Evolutionary conservation across 2,113 vertebrate species (phyloP).

Genomic region (Bambusicola thoracicus): DNA sequence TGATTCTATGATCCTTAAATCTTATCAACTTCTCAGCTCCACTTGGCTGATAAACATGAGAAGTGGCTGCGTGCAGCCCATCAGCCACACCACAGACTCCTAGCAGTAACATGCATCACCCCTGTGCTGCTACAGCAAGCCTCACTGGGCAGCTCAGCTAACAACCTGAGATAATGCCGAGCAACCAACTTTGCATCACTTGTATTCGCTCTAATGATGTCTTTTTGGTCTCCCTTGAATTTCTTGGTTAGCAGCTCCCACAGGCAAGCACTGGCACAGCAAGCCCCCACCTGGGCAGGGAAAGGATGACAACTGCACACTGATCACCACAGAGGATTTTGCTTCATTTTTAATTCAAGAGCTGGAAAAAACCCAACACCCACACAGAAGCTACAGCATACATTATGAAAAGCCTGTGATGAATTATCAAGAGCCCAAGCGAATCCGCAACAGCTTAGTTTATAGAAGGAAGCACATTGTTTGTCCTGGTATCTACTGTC

Average conservation of each 20-base stretch:
- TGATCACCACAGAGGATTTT: neutral
- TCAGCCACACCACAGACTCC: neutral
- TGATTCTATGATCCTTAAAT: neutral
- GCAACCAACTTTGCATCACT: neutral
- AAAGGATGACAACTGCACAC: rapidly evolving
- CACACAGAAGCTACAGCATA: neutral
- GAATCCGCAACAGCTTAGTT: neutral
- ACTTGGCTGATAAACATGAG: neutral
- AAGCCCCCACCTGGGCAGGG: rapidly evolving
- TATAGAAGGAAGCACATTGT: neutral
- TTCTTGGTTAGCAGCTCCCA: neutral
- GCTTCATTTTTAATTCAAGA: neutral
- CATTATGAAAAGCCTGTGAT: neutral
- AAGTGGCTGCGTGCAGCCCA: rapidly evolving
- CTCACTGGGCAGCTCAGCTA: neutral
- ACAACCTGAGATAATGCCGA: rapidly evolving
- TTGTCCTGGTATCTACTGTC: neutral
- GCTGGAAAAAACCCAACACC: neutral
- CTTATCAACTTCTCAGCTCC: neutral
- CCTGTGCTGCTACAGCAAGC: neutral
- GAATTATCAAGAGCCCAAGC: neutral
- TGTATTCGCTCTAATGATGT: too few species aligned
- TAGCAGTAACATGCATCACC: rapidly evolving
- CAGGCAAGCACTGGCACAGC: neutral
- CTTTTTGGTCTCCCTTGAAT: neutral